These are phyloP conservation scores for Mixornis gularis DNA, from an alignment of 2,113 vertebrate species.

Conservation along the genomic window DNA sequence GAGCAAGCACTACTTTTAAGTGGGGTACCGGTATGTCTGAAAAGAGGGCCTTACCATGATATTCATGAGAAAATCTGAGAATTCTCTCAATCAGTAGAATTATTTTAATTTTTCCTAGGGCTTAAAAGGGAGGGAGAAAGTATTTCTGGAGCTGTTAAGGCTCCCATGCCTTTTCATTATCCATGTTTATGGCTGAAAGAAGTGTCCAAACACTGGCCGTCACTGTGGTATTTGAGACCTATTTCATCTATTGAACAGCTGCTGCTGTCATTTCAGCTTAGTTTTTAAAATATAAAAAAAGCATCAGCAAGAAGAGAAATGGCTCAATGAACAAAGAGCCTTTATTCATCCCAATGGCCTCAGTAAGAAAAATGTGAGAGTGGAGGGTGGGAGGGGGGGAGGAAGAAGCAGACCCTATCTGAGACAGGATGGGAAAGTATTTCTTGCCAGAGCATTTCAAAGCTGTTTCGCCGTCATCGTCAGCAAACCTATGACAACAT, in stretches of 20 bases:
- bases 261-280: background rate
- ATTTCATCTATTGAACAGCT: background rate
- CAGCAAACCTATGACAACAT: background rate
- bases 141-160: background rate
- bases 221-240: background rate
- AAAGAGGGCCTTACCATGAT: accelerated
- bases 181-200: background rate
- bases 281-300: background rate
- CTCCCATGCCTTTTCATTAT: background rate
- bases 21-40: too few species aligned
- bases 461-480: background rate
- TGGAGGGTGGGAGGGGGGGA: accelerated
- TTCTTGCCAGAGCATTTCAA: slow-evolving; percentile 3
- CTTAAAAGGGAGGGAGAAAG: background rate
- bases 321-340: background rate
- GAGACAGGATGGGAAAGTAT: slow-evolving; percentile 13
- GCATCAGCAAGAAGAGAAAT: background rate
- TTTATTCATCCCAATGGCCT: background rate
- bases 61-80: background rate
- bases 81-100: background rate
- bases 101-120: background rate
- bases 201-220: background rate
- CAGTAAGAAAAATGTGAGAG: background rate
- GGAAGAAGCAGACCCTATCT: background rate
- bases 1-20: background rate